Evolutionary conservation across 2,113 vertebrate genomes (phyloP), one percentile per base, ranked within the genome.

Genomic region (Lepus timidus): DNA sequence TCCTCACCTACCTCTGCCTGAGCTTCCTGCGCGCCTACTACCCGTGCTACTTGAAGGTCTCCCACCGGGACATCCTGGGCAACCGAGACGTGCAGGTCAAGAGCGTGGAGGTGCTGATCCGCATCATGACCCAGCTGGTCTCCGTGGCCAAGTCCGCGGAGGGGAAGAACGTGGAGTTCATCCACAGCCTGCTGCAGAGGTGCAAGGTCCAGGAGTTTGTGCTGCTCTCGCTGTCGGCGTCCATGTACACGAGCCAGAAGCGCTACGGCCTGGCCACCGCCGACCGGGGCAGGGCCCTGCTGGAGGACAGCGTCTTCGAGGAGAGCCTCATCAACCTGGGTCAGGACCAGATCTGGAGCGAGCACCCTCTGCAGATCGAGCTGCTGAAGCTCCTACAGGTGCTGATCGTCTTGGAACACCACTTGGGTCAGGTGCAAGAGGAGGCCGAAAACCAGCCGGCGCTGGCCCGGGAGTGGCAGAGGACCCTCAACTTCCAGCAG

Each of bases 71-170:
- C 94, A 75, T 99, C 9, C 98, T 99, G 25, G 99, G 98, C 71
- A 99, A 99, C 98, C 98, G 99, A 17, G 99, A 99, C 0, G 99
- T 99, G 36, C 99, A 99, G 98, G 99, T 99, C 84, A 99, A 99
- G 95, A 99, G 99, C 0, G 99, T 99, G 52, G 99, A 99, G 95
- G 99, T 99, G 22, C 97, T 99, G 75, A 99, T 99, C 5, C 97
- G 98, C 13, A 95, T 99, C 36, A 97, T 99, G 97, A 97, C 97
- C 0, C 99, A 99, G 97, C 98, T 99, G 87, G 97, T 98, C 19
- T 83, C 80, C 0, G 61, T 98, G 92, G 99, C 98, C 88, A 99
- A 98, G 93, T 95, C 97, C 0, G 97, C 98, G 0, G 98, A 98
- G 0, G 96, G 85, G 29, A 96, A 88, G 95, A 94, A 16, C 0